A percentile compares a stretch with the other conserved stretches of the same genome.
Conservation (phyloP, 1,140 invertebrate genomes). For the Rhagoletis zephyria region DNA sequence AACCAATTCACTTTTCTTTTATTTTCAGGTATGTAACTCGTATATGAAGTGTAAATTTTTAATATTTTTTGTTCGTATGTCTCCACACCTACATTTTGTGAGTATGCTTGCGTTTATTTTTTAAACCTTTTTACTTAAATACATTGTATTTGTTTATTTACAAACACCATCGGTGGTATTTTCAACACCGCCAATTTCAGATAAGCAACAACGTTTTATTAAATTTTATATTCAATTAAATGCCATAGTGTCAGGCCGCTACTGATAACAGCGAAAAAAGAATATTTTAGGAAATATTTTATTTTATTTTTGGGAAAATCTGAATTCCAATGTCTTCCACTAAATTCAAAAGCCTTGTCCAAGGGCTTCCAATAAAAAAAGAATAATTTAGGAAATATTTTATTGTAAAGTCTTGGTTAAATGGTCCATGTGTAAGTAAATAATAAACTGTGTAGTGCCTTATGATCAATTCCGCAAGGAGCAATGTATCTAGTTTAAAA, state of each 20-base stretch:
- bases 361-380: too few relatives aligned
- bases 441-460: too few relatives aligned
- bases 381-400: too few relatives aligned
- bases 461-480: too few relatives aligned
- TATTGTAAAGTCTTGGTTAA: too few relatives aligned
- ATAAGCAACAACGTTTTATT: conserved; percentile 13
- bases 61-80: neutral
- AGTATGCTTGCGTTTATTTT: neutral
- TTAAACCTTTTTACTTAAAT: neutral
- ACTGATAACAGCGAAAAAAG: too few relatives aligned
- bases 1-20: conserved; percentile 3
- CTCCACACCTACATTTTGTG: neutral
- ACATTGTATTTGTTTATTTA: neutral
- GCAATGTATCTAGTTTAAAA: too few relatives aligned
- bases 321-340: too few relatives aligned
- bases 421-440: too few relatives aligned
- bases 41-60: conserved; percentile 3
- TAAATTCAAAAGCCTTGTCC: too few relatives aligned
- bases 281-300: too few relatives aligned
- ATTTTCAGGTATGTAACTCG: conserved; percentile 30
- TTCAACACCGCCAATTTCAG: conserved; percentile 5
- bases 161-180: conserved; percentile 19
- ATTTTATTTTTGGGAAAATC: too few relatives aligned
- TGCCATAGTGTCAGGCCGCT: neutral
- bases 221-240: conserved; percentile 28